phyloP scores from a whole-genome alignment of 2,797 vertebrate genomes.

The Neoniphon sammara region DNA sequence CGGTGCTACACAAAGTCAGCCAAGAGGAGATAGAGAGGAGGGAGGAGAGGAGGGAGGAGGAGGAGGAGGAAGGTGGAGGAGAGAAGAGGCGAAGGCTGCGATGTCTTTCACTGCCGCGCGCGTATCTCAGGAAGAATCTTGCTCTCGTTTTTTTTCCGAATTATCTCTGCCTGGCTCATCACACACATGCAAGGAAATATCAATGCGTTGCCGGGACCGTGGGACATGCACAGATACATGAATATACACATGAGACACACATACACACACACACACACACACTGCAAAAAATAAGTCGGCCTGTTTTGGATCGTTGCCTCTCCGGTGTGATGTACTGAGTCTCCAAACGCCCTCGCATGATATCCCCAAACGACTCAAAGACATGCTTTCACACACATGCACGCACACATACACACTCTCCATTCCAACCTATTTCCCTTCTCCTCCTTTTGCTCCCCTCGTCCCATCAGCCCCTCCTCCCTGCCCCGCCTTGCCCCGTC shows the following conservation, averaged over 20 bases:
- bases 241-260: not conserved
- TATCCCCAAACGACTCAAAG: too few species aligned
- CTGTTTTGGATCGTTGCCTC: too few species aligned
- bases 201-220: too few species aligned
- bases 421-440: slow-evolving; percentile 1
- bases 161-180: slow-evolving; percentile 33
- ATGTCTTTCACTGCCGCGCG: not conserved
- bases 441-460: slow-evolving; percentile 14
- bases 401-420: slow-evolving; percentile 9
- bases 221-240: too few species aligned
- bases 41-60: slow-evolving; percentile 5
- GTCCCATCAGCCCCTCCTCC: slow-evolving; percentile 5
- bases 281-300: not conserved
- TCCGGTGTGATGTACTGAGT: not conserved
- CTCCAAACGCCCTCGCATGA: not conserved
- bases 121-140: slow-evolving; percentile 14
- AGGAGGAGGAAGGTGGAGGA: slow-evolving; percentile 27
- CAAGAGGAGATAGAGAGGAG: slow-evolving; percentile 66
- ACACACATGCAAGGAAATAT: not conserved
- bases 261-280: slow-evolving; percentile 13
- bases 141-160: not conserved
- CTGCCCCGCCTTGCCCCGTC: slow-evolving; percentile 34
- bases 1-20: slow-evolving; percentile 71
- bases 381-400: too few species aligned
- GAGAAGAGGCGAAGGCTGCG: slow-evolving; percentile 11